Percentiles rank a stretch among this genome's conserved stretches.
These are phyloP conservation scores for Protophormia terraenovae DNA, from an alignment of 2,888 invertebrate genomes.

Conservation along the genomic window DNA sequence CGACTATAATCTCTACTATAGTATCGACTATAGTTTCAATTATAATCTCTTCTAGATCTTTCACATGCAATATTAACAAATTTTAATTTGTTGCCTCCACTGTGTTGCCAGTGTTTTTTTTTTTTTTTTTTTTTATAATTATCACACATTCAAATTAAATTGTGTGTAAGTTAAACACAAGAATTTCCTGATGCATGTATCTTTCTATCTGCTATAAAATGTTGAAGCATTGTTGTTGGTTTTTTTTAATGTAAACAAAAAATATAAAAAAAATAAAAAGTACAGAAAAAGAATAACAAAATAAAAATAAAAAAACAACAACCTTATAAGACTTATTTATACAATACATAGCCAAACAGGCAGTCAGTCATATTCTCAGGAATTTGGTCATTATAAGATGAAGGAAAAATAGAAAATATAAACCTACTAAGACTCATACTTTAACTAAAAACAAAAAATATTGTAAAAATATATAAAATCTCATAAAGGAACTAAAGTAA, in stretches of 20 bases:
- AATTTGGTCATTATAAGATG: slow-evolving; percentile 58
- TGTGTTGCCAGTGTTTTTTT: no score
- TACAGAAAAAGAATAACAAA: slow-evolving; percentile 3
- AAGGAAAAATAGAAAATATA: slow-evolving; percentile 34
- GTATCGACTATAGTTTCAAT: no score
- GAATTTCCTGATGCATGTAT: slow-evolving; percentile 51
- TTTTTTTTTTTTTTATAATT: slow-evolving; percentile 42
- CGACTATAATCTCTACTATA: no score
- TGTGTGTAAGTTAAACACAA: slow-evolving; percentile 56
- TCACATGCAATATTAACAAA: no score
- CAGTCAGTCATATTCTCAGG: slow-evolving; percentile 58
- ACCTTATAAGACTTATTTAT: slow-evolving; percentile 8
- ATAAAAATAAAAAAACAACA: not conserved
- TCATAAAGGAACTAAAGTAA: not conserved
- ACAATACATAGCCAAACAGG: slow-evolving; percentile 36
- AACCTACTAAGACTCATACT: not conserved
- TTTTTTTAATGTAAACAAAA: slow-evolving; percentile 42
- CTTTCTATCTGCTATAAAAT: not conserved
- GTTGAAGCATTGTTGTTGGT: slow-evolving; percentile 47
- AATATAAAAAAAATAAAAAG: not conserved
- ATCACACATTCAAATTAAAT: slow-evolving; percentile 63
- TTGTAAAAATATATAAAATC: slow-evolving; percentile 2
- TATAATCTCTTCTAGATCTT: no score
- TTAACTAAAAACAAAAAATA: slow-evolving; percentile 35
- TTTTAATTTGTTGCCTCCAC: not conserved